Conservation (phyloP, 2,888 invertebrate species). For the Leptopilina drosophilae region DNA sequence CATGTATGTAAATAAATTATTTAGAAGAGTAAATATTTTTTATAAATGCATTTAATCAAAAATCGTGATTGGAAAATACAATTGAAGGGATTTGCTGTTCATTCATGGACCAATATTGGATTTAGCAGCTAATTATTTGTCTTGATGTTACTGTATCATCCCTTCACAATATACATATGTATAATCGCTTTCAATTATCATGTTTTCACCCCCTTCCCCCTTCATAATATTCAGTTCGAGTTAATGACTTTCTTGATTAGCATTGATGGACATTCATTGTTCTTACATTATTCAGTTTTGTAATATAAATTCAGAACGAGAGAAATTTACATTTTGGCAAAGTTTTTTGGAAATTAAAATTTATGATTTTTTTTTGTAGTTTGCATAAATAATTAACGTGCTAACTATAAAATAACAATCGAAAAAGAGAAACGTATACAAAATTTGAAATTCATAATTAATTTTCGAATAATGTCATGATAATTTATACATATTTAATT, state of each 20-base stretch:
- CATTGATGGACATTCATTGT: conserved; percentile 17
- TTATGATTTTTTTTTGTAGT: not conserved
- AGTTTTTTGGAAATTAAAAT: not conserved
- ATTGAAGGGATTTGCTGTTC: not conserved
- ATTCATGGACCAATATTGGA: not conserved
- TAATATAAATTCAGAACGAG: not conserved
- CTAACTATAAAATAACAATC: too few species aligned
- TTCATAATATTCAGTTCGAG: conserved; percentile 14
- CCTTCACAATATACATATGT: not conserved
- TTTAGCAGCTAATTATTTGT: not conserved
- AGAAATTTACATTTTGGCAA: not conserved
- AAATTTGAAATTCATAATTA: too few species aligned
- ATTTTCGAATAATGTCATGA: too few species aligned
- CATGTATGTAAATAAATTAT: too few species aligned
- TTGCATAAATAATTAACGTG: too few species aligned
- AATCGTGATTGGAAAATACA: not conserved
- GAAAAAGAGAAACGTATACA: too few species aligned
- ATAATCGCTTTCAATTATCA: conserved; percentile 10
- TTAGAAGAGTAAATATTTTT: too few species aligned
- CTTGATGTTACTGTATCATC: conserved; percentile 8
- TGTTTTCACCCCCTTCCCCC: not conserved
- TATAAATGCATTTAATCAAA: too few species aligned
- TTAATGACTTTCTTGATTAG: conserved; percentile 29
- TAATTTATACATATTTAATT: too few species aligned
- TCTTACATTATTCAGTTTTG: conserved; percentile 3